These are phyloP conservation scores for Phengaris arion DNA, from an alignment of 2,888 invertebrate genomes.

Conservation along the genomic window DNA sequence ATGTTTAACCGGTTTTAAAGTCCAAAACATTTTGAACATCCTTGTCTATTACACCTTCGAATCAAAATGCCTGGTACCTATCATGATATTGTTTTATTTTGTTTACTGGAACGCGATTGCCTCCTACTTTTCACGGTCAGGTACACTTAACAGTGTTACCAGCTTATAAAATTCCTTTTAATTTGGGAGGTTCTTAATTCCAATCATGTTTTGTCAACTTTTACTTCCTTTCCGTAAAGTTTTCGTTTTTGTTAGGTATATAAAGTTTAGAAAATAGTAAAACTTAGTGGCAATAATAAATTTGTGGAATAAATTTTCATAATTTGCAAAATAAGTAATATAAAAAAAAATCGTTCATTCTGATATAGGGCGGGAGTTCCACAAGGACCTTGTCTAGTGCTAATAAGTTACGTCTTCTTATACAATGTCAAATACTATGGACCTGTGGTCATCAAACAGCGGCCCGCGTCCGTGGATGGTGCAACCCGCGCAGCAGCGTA, in stretches of 20 bases:
- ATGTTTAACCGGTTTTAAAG: slow-evolving; percentile 4
- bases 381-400: background rate
- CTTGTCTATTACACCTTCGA: background rate
- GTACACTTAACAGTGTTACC: slow-evolving; percentile 56
- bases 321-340: background rate
- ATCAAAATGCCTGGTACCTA: background rate
- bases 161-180: slow-evolving; percentile 34
- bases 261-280: background rate
- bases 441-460: too few species aligned
- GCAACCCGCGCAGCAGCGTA: too few species aligned
- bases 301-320: background rate
- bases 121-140: slow-evolving; percentile 75
- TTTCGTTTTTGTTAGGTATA: background rate
- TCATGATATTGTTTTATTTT: slow-evolving; percentile 41
- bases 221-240: background rate
- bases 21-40: background rate
- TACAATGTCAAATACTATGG: background rate
- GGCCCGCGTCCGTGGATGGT: too few species aligned
- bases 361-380: background rate
- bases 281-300: background rate
- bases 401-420: slow-evolving; percentile 5
- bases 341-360: background rate
- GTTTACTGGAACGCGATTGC: slow-evolving; percentile 44
- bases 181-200: background rate
- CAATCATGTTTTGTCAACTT: background rate